Evolutionary conservation across 2,113 vertebrate genomes (phyloP).

Genomic region (Oenanthe oenanthe): DNA sequence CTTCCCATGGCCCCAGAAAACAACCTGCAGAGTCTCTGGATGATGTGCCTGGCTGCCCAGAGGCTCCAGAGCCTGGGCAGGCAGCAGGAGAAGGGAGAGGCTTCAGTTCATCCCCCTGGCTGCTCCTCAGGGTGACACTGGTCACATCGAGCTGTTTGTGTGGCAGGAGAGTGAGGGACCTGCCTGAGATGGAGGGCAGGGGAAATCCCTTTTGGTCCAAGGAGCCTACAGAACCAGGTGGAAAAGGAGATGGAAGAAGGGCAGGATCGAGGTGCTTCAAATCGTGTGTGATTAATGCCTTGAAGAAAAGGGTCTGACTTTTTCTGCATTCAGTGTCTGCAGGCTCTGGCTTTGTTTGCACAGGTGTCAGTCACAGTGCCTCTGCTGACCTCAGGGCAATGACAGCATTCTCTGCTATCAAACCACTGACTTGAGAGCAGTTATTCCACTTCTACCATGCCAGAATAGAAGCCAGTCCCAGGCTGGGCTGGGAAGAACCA

Average conservation of each 20-base stretch:
- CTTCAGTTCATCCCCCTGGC: background rate
- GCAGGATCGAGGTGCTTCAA: background rate
- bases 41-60: background rate
- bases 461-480: background rate
- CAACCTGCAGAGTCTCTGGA: background rate
- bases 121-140: background rate
- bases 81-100: background rate
- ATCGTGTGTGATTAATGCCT: background rate
- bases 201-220: background rate
- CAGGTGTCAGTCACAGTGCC: background rate
- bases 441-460: background rate
- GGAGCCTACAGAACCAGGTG: background rate
- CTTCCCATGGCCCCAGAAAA: background rate
- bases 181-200: background rate
- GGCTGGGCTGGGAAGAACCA: background rate
- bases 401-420: background rate
- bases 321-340: background rate
- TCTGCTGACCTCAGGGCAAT: background rate
- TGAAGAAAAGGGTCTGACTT: background rate
- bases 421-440: background rate
- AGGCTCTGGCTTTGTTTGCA: background rate
- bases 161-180: background rate
- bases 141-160: rapidly evolving
- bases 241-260: background rate
- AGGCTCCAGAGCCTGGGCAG: background rate